Evolutionary conservation across 2,888 invertebrate species (phyloP).

Genomic region (Anthrax anthrax): DNA sequence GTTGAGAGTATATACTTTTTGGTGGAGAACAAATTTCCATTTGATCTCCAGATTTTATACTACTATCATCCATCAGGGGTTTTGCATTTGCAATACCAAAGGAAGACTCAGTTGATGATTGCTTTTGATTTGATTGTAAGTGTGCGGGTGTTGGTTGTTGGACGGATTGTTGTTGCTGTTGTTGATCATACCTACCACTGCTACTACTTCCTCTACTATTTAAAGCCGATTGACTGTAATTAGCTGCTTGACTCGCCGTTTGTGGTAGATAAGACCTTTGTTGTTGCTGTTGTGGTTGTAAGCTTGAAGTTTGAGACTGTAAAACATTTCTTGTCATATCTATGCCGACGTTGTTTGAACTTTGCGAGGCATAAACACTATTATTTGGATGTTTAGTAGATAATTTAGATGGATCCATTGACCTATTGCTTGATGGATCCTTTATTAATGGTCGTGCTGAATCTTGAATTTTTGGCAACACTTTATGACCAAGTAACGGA

Average conservation of each 20-base stretch:
- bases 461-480: conserved; percentile 11
- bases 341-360: conserved; percentile 12
- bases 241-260: conserved; percentile 12
- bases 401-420: conserved; percentile 12
- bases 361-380: conserved; percentile 11
- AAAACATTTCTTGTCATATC: conserved; percentile 16
- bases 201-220: not conserved
- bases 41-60: conserved; percentile 12
- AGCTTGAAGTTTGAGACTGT: not conserved
- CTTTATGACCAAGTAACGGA: conserved; percentile 13
- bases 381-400: conserved; percentile 8
- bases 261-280: conserved; percentile 11
- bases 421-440: conserved; percentile 10
- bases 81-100: conserved; percentile 5
- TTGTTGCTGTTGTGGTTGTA: conserved; percentile 1
- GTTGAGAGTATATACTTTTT: conserved; percentile 14
- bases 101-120: conserved; percentile 17
- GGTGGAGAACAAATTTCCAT: conserved; percentile 19
- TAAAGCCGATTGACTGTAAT: conserved; percentile 11
- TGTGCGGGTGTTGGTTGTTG: conserved; percentile 8
- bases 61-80: conserved; percentile 1
- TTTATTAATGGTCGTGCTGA: conserved; percentile 13
- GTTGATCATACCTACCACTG: not conserved
- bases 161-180: conserved; percentile 7
- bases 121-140: conserved; percentile 9